A percentile compares a stretch with the other conserved stretches of the same genome.
These are phyloP conservation scores for Halcyon malimbica DNA, from an alignment of 2,113 vertebrate species.

Conservation along the genomic window DNA sequence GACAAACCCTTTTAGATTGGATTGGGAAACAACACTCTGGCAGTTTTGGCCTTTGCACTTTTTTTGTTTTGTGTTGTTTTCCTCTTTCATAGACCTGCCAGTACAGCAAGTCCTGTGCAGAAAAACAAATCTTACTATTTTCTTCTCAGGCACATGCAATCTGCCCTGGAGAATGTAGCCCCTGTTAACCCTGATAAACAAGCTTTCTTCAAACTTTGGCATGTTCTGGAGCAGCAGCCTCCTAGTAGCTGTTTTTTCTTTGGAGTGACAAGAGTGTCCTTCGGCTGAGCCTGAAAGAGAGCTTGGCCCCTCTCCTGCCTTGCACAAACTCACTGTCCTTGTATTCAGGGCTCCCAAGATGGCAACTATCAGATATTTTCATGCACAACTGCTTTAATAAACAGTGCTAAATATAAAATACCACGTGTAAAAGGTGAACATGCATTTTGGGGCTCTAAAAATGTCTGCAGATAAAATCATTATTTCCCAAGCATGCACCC, in stretches of 20 bases:
- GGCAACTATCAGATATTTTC: neutral
- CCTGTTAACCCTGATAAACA: neutral
- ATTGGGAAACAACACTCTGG: neutral
- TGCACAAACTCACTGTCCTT: neutral
- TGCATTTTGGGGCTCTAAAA: neutral
- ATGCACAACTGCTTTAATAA: neutral
- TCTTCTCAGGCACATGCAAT: neutral
- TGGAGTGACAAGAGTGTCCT: neutral
- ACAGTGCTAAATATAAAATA: neutral
- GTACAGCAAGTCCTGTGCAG: neutral
- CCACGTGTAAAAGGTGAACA: neutral
- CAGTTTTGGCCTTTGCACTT: neutral
- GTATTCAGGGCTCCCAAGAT: neutral
- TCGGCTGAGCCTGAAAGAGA: neutral
- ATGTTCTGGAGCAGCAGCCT: neutral
- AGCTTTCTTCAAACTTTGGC: neutral
- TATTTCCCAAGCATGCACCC: neutral
- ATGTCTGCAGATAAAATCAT: neutral
- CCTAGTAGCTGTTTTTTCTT: neutral
- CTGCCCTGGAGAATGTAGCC: neutral
- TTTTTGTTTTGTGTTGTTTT: neutral
- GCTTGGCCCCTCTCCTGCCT: neutral
- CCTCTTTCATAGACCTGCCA: neutral
- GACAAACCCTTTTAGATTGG: neutral
- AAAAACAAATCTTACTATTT: neutral